Conservation (phyloP, 2,113 vertebrate genomes). For the Naja naja region DNA sequence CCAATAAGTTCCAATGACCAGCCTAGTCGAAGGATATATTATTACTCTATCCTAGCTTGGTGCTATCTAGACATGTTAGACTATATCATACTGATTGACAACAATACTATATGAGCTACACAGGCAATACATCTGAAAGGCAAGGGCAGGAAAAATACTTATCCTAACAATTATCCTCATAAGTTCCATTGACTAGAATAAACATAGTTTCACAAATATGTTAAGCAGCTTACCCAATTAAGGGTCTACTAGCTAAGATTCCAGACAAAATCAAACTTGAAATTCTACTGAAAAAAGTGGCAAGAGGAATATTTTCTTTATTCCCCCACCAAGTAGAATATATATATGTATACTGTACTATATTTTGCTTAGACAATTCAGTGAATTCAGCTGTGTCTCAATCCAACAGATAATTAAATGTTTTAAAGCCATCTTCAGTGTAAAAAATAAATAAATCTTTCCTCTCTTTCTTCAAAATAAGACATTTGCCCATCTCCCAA, state of each 20-base stretch:
- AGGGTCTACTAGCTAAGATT: neutral
- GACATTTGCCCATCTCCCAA: neutral
- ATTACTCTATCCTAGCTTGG: neutral
- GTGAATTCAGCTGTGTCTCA: neutral
- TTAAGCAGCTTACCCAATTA: neutral
- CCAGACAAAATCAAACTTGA: neutral
- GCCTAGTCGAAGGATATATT: neutral
- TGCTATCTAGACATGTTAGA: neutral
- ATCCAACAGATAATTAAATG: neutral
- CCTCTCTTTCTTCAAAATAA: neutral
- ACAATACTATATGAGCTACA: neutral
- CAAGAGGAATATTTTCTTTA: neutral
- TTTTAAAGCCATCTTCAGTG: neutral
- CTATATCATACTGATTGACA: neutral
- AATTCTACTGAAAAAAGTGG: neutral
- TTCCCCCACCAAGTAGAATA: neutral
- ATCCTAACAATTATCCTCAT: neutral
- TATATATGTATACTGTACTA: neutral
- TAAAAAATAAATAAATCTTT: neutral
- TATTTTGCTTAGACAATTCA: neutral
- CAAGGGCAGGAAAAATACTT: neutral
- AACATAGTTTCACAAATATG: neutral
- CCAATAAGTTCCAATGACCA: neutral
- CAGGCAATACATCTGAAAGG: neutral
- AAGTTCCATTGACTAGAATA: neutral